Conservation (phyloP, 1,140 invertebrate genomes). For the Paraescarpia echinospica region DNA sequence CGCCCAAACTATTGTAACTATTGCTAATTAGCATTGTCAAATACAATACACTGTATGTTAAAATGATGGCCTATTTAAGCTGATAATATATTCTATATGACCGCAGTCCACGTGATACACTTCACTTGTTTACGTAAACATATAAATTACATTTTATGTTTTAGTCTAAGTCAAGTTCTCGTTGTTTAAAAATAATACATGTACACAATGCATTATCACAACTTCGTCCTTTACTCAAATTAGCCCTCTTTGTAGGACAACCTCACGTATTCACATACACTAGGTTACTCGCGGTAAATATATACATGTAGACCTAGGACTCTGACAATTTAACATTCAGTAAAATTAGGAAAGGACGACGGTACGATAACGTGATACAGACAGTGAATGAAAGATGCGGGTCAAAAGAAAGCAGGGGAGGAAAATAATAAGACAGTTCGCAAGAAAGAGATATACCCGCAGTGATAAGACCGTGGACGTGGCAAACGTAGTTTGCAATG, state of each 20-base stretch:
- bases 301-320: too few relatives aligned
- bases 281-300: too few relatives aligned
- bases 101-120: neutral
- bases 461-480: neutral
- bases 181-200: neutral
- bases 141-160: neutral
- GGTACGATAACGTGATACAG: neutral
- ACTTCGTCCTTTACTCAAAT: neutral
- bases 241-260: neutral
- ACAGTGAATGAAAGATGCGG: neutral
- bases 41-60: neutral
- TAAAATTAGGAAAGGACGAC: neutral
- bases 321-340: neutral
- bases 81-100: neutral
- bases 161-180: neutral
- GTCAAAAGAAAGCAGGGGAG: neutral
- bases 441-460: neutral
- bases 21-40: neutral
- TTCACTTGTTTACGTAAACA: neutral
- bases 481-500: neutral
- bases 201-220: neutral
- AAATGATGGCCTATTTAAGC: too few relatives aligned
- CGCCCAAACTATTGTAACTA: neutral
- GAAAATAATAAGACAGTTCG: neutral
- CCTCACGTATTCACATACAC: neutral